Evolutionary conservation across 1,140 invertebrate species (phyloP), one percentile per base, ranked within the genome.

Genomic region (Episyrphus balteatus): DNA sequence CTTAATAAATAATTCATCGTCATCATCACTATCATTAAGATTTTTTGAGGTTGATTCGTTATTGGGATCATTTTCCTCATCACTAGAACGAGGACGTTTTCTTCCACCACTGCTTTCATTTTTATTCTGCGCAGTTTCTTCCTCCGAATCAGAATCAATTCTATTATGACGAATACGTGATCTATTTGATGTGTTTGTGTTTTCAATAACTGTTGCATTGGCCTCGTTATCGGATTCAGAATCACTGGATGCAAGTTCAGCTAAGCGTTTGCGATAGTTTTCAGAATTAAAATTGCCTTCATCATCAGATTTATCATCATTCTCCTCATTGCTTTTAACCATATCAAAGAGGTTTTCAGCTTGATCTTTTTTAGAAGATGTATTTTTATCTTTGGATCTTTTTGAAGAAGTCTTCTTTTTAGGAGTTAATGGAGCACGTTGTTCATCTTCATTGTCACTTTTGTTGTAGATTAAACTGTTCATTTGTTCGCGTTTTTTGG

Each of bases 71-170:
- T 32, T 14, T 26, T 10, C 33, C 42, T 47, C 48, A 44, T 39
- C 47, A 43, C 40, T 42, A 5, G 18, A 11, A 6, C 40, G 18
- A 13, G 18, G 13, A 21, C n/a, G 13, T 42, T 42, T 42, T 42
- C 9, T 42, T 13, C 34, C 17, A 36, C 10, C 11, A 6, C 3
- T 36, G 34, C 3, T 36, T 36, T 36, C 34, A 10, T 3, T 36
- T 36, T 15, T 36, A n/a, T 13, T 17, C 12, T 41, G 5, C 5
- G 10, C 37, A 44, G 49, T 50, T 44, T 55, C 54, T 44, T 62
- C 59, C 51, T 66, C 63, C 53, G 52, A 57, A 55, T 66, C 61
- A 42, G 63, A 66, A 52, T 66, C 63, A 61, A 66, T 66, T 60
- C 66, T 52, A 57, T 66, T 66, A 61, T 62, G 62, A 53, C 62